phyloP scores from a whole-genome alignment of 2,888 invertebrate species.

The Hylaea fasciaria region DNA sequence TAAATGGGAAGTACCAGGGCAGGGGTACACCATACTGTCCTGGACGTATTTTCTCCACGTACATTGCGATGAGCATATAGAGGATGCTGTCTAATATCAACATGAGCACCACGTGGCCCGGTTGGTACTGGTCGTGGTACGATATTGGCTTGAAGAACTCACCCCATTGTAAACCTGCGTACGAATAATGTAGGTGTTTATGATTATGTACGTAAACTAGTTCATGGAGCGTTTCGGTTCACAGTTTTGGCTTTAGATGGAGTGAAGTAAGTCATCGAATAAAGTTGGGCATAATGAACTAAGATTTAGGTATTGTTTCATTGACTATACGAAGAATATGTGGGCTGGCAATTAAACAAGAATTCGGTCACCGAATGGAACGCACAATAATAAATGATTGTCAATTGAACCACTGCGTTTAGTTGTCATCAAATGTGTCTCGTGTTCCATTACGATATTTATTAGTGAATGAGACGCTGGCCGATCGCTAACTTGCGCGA shows the following conservation, averaged over 20 bases:
- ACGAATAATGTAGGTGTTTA: not conserved
- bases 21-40: constrained; percentile 94
- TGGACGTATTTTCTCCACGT: constrained; percentile 94
- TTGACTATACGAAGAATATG: not conserved
- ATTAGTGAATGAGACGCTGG: no score
- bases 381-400: not conserved
- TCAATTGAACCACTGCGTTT: not conserved
- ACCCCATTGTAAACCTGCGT: constrained; percentile 85
- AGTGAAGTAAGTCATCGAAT: no score
- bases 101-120: constrained; percentile 89
- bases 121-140: constrained; percentile 89
- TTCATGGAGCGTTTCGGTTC: no score
- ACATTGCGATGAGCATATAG: constrained; percentile 91
- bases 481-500: no score
- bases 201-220: no score
- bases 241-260: no score
- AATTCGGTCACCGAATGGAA: constrained; percentile 13
- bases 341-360: constrained; percentile 3
- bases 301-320: not conserved
- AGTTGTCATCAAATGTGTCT: not conserved
- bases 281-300: no score
- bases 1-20: constrained; percentile 93
- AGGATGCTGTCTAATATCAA: constrained; percentile 88
- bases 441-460: no score
- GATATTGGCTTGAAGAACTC: constrained; percentile 87